Conservation (phyloP, 2,797 vertebrate genomes). For the Smutsia gigantea region DNA sequence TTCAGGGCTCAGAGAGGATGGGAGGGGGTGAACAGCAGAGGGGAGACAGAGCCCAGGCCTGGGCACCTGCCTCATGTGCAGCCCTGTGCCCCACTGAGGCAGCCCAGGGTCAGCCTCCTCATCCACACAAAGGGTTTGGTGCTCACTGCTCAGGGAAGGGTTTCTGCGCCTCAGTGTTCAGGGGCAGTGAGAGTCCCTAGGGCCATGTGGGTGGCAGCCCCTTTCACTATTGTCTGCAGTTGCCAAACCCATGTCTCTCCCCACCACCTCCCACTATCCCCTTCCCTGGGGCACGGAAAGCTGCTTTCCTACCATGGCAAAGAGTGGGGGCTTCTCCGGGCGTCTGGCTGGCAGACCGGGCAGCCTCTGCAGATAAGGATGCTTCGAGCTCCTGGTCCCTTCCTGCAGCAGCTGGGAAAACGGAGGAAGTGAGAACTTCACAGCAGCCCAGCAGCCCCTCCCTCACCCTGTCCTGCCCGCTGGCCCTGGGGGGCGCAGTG, state of each 20-base stretch:
- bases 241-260: neutral
- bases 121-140: neutral
- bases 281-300: neutral
- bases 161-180: neutral
- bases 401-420: neutral
- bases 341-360: neutral
- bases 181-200: neutral
- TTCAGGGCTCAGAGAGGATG: neutral
- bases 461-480: neutral
- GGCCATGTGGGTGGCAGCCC: neutral
- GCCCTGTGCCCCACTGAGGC: neutral
- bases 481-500: neutral
- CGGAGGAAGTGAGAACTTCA: conserved; percentile 70
- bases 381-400: neutral
- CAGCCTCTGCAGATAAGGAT: neutral
- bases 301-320: conserved; percentile 71
- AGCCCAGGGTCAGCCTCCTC: neutral
- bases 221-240: neutral
- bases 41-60: neutral
- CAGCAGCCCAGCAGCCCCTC: neutral
- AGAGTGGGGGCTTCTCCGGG: neutral
- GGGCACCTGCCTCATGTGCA: accelerated
- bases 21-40: neutral
- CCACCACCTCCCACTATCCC: too few relatives aligned
- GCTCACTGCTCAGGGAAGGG: neutral